phyloP scores from a whole-genome alignment of 30 jellyfish, hydroid and myxozoan species.

The Hydra vulgaris region DNA sequence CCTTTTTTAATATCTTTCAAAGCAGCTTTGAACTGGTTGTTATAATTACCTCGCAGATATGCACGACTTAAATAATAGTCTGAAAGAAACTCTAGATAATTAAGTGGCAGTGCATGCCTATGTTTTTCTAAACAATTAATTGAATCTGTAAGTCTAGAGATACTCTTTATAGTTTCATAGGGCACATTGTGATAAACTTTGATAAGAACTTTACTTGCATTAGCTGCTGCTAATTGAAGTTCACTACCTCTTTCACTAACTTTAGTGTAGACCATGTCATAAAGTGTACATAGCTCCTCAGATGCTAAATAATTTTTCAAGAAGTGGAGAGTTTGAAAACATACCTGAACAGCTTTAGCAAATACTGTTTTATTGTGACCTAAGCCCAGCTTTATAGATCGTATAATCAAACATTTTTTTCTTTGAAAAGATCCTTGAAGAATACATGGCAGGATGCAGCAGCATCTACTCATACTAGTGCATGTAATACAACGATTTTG shows the following conservation, averaged over 20 bases:
- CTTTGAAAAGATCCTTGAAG: conserved; percentile 6
- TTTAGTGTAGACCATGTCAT: not conserved
- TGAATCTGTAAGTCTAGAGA: not conserved
- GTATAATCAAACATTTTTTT: not conserved
- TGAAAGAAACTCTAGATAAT: not conserved
- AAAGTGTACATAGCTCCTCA: conserved; percentile 2
- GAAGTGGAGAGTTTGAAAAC: conserved; percentile 6
- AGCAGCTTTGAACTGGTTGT: not conserved
- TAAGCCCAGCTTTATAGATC: conserved; percentile 11
- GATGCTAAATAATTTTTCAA: not conserved
- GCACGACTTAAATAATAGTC: conserved; percentile 11
- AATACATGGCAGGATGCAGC: not conserved
- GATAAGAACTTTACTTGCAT: conserved; percentile 13
- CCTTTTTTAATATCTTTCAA: not conserved
- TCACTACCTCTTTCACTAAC: not conserved
- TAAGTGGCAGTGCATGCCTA: not conserved
- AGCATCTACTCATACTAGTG: not conserved
- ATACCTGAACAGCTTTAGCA: not conserved
- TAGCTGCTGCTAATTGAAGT: not conserved
- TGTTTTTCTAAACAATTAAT: not conserved
- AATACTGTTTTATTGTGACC: not conserved
- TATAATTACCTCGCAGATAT: conserved; percentile 2
- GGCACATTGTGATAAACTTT: not conserved
- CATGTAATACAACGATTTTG: conserved; percentile 1
- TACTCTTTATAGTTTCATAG: not conserved